Base-by-base conservation (phyloP, 2,113 vertebrate genomes). In the Rhegmatorhina hoffmannsi region DNA sequence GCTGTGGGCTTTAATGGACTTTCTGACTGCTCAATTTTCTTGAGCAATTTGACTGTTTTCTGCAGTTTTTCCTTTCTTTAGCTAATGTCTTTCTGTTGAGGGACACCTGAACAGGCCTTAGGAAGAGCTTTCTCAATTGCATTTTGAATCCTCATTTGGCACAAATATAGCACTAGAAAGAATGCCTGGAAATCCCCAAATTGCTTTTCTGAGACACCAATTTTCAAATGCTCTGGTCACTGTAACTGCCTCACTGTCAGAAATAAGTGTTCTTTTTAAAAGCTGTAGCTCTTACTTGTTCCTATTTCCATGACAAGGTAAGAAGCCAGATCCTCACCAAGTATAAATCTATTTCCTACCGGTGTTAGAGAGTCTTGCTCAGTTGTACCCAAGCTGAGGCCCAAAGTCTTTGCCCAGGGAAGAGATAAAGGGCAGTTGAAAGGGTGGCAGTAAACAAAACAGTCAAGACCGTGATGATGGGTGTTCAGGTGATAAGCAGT, bases 111-210 rank as follows among this genome's bases (percentile, higher is more conserved):
- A 68, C 8, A 4, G 36, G 44, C 26, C 29, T 80, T 77, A 82
- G 60, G 60, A 90, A 93, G 44, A 95, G 23, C 52, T 80, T 86
- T 94, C 70, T 66, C 93, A 59, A 55, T 74, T 80, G 55, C 40
- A 59, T 80, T 84, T 85, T 77, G 87, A 90, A 80, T 85, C 34
- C 20, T 70, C 9, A 77, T 86, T 87, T 94, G 75, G 47, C 44
- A 74, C 72, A 92, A 80, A 74, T 50, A 66, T 14, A 91, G n/a
- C 46, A 66, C 25, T 73, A 53, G 76, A 86, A 94, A 79, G 36
- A 82, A 89, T 62, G 59, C 29, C 75, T 80, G 63, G 62, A 95
- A 95, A 89, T 69, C 58, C 40, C 74, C 46, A 80, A 6, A 91
- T 50, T 55, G 38, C 59, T 90, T 93, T 88, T 92, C 82, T 86